phyloP scores from a whole-genome alignment of 2,888 invertebrate genomes.

The Oegoconia quadripuncta region DNA sequence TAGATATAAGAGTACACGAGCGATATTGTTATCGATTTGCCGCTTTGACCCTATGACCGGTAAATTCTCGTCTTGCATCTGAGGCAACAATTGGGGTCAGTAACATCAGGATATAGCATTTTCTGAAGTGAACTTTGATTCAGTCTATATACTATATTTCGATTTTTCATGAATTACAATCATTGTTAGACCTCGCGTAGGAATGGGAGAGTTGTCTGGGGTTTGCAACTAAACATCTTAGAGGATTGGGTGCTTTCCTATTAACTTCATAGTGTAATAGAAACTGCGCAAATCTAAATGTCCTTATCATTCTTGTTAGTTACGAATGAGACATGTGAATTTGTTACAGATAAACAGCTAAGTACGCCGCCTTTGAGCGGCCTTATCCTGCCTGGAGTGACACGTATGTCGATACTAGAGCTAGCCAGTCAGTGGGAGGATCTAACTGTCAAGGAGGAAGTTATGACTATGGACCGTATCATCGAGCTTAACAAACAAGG shows the following conservation, averaged over 20 bases:
- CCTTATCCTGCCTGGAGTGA: conserved; percentile 96
- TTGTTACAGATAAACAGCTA: conserved; percentile 88
- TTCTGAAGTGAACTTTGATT: conserved; percentile 18
- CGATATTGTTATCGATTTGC: conserved; percentile 40
- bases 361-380: conserved; percentile 96
- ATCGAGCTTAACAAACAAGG: conserved; percentile 86
- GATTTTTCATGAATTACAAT: no score
- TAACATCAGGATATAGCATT: conserved; percentile 48
- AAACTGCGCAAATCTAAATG: not conserved
- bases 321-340: conserved; percentile 7
- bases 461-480: conserved; percentile 91
- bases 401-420: conserved; percentile 91
- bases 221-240: no score
- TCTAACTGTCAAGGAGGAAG: conserved; percentile 88
- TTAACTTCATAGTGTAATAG: no score
- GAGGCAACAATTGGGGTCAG: conserved; percentile 60
- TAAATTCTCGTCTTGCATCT: conserved; percentile 62
- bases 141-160: no score
- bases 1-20: conserved; percentile 42
- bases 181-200: no score
- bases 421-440: conserved; percentile 91
- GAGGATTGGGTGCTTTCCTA: no score
- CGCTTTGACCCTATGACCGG: conserved; percentile 63
- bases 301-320: not conserved
- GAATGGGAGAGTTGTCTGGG: no score